A percentile compares a stretch with the other conserved stretches of the same genome.
Evolutionary conservation across 1,140 invertebrate genomes (phyloP).

Genomic region (Penaeus indicus): DNA sequence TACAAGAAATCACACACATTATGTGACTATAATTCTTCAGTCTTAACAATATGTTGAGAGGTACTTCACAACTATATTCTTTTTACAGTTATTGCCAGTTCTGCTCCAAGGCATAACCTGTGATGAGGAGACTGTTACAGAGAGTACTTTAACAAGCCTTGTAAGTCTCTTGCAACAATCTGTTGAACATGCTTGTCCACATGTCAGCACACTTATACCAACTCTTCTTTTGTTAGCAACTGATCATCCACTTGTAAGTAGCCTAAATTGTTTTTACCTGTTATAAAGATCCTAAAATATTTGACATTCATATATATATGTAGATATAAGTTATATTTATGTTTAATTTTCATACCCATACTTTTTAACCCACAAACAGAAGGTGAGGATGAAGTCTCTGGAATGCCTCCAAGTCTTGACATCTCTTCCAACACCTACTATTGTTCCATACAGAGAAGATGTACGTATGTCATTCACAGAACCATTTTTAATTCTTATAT

Average conservation of each 20-base stretch:
- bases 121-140: slow-evolving; percentile 15
- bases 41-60: background rate
- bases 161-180: slow-evolving; percentile 24
- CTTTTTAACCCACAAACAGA: background rate
- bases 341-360: too few relatives aligned
- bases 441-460: slow-evolving; percentile 3
- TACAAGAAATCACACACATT: too few relatives aligned
- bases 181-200: background rate
- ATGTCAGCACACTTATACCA: slow-evolving; percentile 20
- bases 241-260: slow-evolving; percentile 4
- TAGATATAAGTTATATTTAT: too few relatives aligned
- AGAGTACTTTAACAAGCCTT: slow-evolving; percentile 29
- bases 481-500: too few relatives aligned
- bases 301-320: too few relatives aligned
- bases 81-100: slow-evolving; percentile 30
- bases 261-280: too few relatives aligned
- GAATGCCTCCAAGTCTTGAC: slow-evolving; percentile 10
- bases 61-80: background rate
- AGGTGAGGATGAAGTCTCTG: slow-evolving; percentile 13
- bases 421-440: background rate
- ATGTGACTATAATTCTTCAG: too few relatives aligned
- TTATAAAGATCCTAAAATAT: too few relatives aligned
- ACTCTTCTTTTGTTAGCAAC: slow-evolving; percentile 17
- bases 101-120: slow-evolving; percentile 20
- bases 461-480: background rate